These are phyloP conservation scores for Sinosuthora webbiana DNA, from an alignment of 2,113 vertebrate species.

Conservation along the genomic window DNA sequence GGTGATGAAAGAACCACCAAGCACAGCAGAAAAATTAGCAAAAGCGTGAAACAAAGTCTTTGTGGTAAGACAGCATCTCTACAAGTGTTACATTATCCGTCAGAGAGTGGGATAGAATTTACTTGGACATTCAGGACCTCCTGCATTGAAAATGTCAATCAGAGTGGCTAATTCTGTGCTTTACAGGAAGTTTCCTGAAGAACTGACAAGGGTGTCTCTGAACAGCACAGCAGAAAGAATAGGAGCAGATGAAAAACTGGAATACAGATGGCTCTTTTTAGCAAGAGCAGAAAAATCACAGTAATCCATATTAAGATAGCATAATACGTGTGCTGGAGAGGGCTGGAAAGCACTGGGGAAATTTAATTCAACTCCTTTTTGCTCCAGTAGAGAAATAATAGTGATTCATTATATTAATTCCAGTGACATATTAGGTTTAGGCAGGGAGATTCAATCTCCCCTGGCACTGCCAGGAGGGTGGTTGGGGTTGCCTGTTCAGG, in stretches of 20 bases:
- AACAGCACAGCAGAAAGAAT: neutral
- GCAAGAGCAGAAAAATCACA: neutral
- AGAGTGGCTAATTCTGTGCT: neutral
- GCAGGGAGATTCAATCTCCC: neutral
- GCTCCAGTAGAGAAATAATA: neutral
- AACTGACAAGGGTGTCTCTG: neutral
- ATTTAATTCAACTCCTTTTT: slow-evolving; percentile 16
- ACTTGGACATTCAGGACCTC: neutral
- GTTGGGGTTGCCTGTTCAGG: neutral
- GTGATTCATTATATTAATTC: neutral
- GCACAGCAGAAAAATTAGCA: slow-evolving; percentile 11
- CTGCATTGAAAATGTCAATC: neutral
- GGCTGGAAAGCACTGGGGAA: slow-evolving; percentile 1
- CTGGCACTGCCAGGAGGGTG: neutral
- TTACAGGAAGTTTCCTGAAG: neutral
- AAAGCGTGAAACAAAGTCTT: slow-evolving; percentile 31
- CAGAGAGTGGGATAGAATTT: neutral
- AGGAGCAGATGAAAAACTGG: neutral
- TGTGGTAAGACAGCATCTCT: neutral
- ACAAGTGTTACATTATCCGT: neutral
- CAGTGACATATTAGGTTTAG: neutral
- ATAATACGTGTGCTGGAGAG: neutral
- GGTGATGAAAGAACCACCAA: slow-evolving; percentile 46
- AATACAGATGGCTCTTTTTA: neutral
- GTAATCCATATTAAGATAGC: neutral